Base-by-base conservation (phyloP, 1,140 invertebrate genomes). In the Atta texana region DNA sequence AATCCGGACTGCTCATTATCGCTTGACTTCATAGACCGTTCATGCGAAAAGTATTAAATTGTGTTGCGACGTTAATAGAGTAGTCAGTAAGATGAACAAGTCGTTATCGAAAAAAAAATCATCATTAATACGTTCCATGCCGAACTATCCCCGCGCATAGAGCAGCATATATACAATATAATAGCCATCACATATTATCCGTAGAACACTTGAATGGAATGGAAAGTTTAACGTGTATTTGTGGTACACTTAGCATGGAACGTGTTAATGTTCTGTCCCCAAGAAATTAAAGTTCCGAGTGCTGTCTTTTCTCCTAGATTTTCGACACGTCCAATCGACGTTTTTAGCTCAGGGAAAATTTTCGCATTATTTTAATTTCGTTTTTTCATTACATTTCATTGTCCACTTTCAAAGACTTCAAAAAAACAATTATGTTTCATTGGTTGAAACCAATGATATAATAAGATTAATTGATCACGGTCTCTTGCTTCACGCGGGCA, bases 281-380 rank as follows among this genome's bases (percentile, higher is more conserved):
- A n/a, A 51, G 28, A 53, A 53, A 34, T 55, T 80, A 24, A 55
- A 34, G 21, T 55, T 34, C 18, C 24, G n/a, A 69, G 64, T 1
- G 49, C 61, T 12, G 16, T 44, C 21, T 34, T 53, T 66, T 31
- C 28, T 66, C 10, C 2, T 49, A 51, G 63, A 39, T 77, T 78
- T 51, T 55, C 51, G 7, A 55, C 10, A 44, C 3, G 14, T 59
- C n/a, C 14, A 44, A 24, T 16, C 53, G 3, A 31, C 14, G 59
- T 24, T 80, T 78, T n/a, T 53, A 68, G 44, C n/a, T 63, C 39
- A 34, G 55, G 34, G 12, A 68, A 80, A 80, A 21, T 53, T n/a
- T 10, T 44, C 8, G 31, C 77, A 6, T 49, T 68, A 21, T 39
- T 53, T n/a, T 69, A 80, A 80, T 68, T 55, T 53, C 51, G 1